Conservation (phyloP, 64 coral and sea anemone genomes). For the Acropora yongei region DNA sequence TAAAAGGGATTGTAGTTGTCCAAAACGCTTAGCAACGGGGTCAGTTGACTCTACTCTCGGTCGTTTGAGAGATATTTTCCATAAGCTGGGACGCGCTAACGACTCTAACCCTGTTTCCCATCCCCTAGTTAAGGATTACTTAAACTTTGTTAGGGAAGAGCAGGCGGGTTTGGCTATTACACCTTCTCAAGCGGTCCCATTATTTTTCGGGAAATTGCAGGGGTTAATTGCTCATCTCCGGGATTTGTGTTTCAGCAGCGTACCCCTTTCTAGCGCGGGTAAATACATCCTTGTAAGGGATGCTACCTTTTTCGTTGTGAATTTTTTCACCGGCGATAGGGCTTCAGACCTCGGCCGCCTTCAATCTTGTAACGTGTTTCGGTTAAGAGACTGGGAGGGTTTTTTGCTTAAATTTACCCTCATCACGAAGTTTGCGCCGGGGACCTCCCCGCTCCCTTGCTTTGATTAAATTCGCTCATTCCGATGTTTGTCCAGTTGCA, state of each 20-base stretch:
- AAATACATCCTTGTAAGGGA: slow-evolving; percentile 21
- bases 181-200: slow-evolving; percentile 39
- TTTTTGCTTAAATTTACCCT: slow-evolving; percentile 41
- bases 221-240: neutral
- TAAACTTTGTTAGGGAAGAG: slow-evolving; percentile 47
- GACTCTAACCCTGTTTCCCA: slow-evolving; percentile 48
- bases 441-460: slow-evolving; percentile 18
- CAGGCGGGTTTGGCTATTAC: slow-evolving; percentile 11
- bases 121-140: slow-evolving; percentile 32
- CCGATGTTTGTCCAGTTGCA: slow-evolving; percentile 25
- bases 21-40: too few relatives aligned
- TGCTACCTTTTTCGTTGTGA: slow-evolving; percentile 13
- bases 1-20: too few relatives aligned
- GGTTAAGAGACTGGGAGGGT: neutral
- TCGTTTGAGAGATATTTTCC: slow-evolving; percentile 23
- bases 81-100: neutral
- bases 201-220: slow-evolving; percentile 26
- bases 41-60: neutral
- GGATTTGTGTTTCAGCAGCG: neutral
- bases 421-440: neutral
- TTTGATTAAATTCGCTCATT: neutral
- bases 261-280: neutral
- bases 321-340: slow-evolving; percentile 51
- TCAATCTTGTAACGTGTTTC: slow-evolving; percentile 35
- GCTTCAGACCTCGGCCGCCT: slow-evolving; percentile 51